Conservation (phyloP, 2,797 vertebrate species). For the Fistularia tabacaria region DNA sequence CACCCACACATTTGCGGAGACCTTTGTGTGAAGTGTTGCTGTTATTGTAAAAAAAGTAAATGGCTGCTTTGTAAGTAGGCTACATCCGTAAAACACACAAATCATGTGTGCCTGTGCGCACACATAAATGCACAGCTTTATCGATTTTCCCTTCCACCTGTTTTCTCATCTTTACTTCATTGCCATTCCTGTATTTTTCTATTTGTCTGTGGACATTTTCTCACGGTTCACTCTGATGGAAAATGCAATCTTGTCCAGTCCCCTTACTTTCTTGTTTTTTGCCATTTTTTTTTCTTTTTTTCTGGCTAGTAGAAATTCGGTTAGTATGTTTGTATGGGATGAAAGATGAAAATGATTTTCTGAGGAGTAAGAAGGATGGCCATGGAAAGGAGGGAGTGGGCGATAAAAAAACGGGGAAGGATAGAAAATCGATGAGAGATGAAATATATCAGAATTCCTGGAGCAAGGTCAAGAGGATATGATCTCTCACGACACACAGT, state of each 20-base stretch:
- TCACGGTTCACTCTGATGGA: constrained; percentile 63
- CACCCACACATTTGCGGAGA: constrained; percentile 32
- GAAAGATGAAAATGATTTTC: constrained; percentile 74
- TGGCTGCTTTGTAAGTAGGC: constrained; percentile 42
- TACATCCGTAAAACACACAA: constrained; percentile 31
- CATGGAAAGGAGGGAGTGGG: constrained; percentile 50
- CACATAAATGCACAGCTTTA: constrained; percentile 22
- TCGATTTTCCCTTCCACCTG: constrained; percentile 51
- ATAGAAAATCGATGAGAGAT: constrained; percentile 77
- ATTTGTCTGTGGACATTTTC: constrained; percentile 64
- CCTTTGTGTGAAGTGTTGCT: constrained; percentile 33
- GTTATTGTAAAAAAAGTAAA: constrained; percentile 46
- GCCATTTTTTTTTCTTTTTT: constrained; percentile 13
- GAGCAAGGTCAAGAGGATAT: constrained; percentile 81
- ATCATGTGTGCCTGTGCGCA: constrained; percentile 16
- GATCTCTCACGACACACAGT: constrained; percentile 71
- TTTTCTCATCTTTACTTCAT: constrained; percentile 59
- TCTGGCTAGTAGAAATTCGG: constrained; percentile 69
- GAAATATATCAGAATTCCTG: constrained; percentile 76
- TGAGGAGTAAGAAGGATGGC: constrained; percentile 63
- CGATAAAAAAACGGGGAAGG: constrained; percentile 61
- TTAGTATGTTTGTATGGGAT: constrained; percentile 68
- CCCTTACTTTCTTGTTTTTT: constrained; percentile 40
- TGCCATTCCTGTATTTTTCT: constrained; percentile 59
- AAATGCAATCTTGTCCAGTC: constrained; percentile 64